Conservation (phyloP, 1,140 invertebrate genomes). For the Acromyrmex heyeri region DNA sequence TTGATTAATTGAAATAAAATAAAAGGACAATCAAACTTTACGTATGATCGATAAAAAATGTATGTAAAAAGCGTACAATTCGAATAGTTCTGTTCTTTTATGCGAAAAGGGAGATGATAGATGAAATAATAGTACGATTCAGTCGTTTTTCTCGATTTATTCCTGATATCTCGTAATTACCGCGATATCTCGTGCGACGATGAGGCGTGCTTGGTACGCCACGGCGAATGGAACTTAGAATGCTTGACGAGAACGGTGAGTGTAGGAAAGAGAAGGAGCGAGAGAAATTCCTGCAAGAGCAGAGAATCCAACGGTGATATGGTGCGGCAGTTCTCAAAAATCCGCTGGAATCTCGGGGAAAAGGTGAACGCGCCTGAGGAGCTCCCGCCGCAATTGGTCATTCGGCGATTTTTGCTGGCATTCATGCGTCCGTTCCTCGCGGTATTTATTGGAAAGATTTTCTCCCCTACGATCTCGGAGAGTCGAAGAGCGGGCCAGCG, state of each 20-base stretch:
- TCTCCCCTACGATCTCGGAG: constrained; percentile 64
- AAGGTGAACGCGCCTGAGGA: constrained; percentile 71
- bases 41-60: not conserved
- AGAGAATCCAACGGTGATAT: constrained; percentile 70
- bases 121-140: not conserved
- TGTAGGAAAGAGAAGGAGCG: constrained; percentile 18
- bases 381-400: constrained; percentile 83
- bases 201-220: constrained; percentile 4
- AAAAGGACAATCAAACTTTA: not conserved
- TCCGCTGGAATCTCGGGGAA: constrained; percentile 79
- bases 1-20: not conserved
- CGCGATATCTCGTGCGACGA: constrained; percentile 44
- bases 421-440: constrained; percentile 83
- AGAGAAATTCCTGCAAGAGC: constrained; percentile 70
- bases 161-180: constrained; percentile 17
- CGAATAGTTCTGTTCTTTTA: not conserved
- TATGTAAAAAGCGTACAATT: not conserved
- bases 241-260: not conserved
- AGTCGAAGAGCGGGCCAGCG: not conserved
- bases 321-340: constrained; percentile 70
- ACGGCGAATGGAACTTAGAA: constrained; percentile 1
- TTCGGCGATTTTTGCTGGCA: constrained; percentile 83
- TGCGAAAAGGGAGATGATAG: not conserved
- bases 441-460: constrained; percentile 84
- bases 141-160: constrained; percentile 4